phyloP scores from a whole-genome alignment of 2,888 invertebrate genomes.

The Deilephila elpenor region DNA sequence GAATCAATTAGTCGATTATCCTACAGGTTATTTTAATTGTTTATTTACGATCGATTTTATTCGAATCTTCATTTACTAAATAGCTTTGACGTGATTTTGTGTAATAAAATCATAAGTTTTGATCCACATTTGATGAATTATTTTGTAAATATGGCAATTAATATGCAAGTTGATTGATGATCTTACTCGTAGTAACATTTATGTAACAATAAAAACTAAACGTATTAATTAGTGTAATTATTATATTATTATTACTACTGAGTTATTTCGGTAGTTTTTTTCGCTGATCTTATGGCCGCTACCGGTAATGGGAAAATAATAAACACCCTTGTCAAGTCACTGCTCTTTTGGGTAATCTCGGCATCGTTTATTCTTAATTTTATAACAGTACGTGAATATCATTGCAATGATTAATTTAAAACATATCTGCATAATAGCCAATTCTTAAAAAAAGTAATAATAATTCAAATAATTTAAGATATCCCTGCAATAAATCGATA shows the following conservation, averaged over 20 bases:
- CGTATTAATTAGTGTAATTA: not conserved
- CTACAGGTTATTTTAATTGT: constrained; percentile 40
- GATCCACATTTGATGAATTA: constrained; percentile 14
- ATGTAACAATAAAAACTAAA: not conserved
- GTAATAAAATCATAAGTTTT: not conserved
- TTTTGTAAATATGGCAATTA: not conserved
- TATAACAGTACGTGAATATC: too few species aligned
- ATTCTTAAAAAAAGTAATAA: too few species aligned
- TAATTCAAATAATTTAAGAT: too few species aligned
- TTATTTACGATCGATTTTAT: constrained; percentile 14
- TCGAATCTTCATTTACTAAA: not conserved
- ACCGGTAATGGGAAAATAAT: not conserved
- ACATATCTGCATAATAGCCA: too few species aligned
- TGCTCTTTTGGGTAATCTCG: not conserved
- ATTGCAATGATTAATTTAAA: too few species aligned
- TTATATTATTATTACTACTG: not conserved
- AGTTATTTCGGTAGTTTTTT: not conserved
- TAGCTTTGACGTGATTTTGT: not conserved
- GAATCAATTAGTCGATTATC: constrained; percentile 34
- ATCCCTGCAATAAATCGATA: too few species aligned
- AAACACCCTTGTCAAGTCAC: not conserved
- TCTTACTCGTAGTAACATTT: not conserved
- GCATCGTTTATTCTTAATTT: not conserved
- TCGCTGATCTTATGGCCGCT: constrained; percentile 6
- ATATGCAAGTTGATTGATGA: not conserved